Conservation (phyloP, 2,113 vertebrate species). For the Tor tambroides region DNA sequence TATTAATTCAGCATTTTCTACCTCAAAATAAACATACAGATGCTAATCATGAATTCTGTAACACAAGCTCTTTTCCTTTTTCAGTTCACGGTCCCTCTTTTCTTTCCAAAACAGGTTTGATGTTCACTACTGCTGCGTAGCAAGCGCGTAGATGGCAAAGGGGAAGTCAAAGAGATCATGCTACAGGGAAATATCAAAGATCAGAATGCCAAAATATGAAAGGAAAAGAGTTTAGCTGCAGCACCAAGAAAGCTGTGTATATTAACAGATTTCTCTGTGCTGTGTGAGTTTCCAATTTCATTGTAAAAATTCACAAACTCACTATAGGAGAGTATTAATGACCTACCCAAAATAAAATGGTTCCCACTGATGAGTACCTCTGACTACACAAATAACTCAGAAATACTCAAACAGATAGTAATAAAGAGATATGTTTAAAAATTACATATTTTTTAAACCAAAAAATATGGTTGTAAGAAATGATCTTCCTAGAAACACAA, state of each 20-base stretch:
- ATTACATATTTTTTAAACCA: no score
- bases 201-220: neutral
- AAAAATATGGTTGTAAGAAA: no score
- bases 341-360: neutral
- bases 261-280: neutral
- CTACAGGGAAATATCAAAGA: slow-evolving; percentile 14
- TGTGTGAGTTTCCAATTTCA: neutral
- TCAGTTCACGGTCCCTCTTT: neutral
- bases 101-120: neutral
- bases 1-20: neutral
- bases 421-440: neutral
- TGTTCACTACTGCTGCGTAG: neutral
- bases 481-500: no score
- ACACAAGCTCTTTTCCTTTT: neutral
- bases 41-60: neutral
- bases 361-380: neutral
- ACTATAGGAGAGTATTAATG: neutral
- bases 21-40: neutral
- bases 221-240: neutral
- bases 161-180: neutral
- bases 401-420: neutral
- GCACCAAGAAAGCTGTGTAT: neutral
- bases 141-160: neutral
- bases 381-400: neutral
- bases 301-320: neutral